Percentiles rank a stretch among this genome's conserved stretches.
Conservation (phyloP, 2,113 vertebrate genomes). For the Urocitellus parryii region DNA sequence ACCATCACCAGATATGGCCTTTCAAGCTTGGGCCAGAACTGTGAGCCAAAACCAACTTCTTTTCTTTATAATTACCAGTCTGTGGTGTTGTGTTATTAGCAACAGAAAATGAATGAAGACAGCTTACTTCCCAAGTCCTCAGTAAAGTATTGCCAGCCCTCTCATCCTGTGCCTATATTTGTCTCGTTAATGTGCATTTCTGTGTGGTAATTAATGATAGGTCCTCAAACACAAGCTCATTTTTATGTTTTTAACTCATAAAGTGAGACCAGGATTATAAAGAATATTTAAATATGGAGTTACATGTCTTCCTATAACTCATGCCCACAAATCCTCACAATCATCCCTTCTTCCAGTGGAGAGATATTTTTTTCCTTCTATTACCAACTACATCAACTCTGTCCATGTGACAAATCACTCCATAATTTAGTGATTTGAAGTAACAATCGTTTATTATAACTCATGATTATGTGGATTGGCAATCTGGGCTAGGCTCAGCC, state of each 20-base stretch:
- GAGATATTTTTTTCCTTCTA: neutral
- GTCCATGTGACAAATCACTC: neutral
- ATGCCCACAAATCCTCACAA: neutral
- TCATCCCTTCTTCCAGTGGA: neutral
- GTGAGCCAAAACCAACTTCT: neutral
- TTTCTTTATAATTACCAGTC: neutral
- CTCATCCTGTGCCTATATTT: neutral
- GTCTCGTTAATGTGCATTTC: slow-evolving; percentile 3
- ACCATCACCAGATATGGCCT: neutral
- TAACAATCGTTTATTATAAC: neutral
- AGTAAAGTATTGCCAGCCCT: neutral
- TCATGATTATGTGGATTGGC: neutral
- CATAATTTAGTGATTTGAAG: slow-evolving; percentile 2
- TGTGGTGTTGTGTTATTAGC: neutral
- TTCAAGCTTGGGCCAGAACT: neutral
- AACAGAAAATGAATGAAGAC: neutral
- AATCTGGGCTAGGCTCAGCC: neutral
- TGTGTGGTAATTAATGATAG: neutral
- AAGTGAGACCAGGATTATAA: slow-evolving; percentile 28
- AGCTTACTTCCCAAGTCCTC: neutral
- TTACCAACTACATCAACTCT: neutral
- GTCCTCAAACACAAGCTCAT: slow-evolving; percentile 2
- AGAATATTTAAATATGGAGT: slow-evolving; percentile 17
- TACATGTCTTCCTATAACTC: slow-evolving; percentile 16
- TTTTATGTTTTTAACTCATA: slow-evolving; percentile 53